Evolutionary conservation across 2,888 invertebrate species (phyloP), one percentile per base, ranked within the genome.

Genomic region (Tinea semifulvella): DNA sequence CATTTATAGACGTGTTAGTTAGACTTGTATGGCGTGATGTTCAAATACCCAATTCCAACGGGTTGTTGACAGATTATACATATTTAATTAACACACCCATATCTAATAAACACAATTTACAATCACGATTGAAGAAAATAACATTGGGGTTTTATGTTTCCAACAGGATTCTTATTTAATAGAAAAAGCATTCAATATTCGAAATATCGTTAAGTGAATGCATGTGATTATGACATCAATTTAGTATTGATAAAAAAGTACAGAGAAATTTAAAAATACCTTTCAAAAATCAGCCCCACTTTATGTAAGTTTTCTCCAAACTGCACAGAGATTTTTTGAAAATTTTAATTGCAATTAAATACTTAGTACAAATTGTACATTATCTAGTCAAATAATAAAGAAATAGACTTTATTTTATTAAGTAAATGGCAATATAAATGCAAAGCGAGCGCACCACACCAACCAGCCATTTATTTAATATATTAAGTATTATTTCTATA

Each of bases 391-490:
- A 31, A 14, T 31, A 31, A 3, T n/a, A 13, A 2, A 31, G 11
- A 13, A 13, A 13, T 31, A 13, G 2, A 31, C 13, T n/a, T 31
- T 14, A 14, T 13, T 31, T 13, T 31, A 7, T 31, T 13, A n/a
- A 27, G 8, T 11, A 7, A 27, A 27, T 27, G 8, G n/a, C n/a
- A n/a, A 31, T 14, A n/a, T 31, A 31, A 31, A 31, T 31, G 31
- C 31, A n/a, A 31, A 13, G 13, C 31, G 31, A 11, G 31, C 11
- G 2, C 31, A 13, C 31, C 3, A 31, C 31, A 31, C 31, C 31
- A 31, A 14, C n/a, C 31, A 13, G 31, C 31, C 31, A 31, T 31
- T 31, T n/a, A n/a, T n/a, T n/a, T 31, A 31, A 31, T n/a, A 31
- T 14, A 31, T 14, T n/a, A 31, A 31, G 31, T 4, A 6, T n/a